These are phyloP conservation scores for Melieria crassipennis DNA, from an alignment of 2,888 invertebrate genomes.

Conservation along the genomic window DNA sequence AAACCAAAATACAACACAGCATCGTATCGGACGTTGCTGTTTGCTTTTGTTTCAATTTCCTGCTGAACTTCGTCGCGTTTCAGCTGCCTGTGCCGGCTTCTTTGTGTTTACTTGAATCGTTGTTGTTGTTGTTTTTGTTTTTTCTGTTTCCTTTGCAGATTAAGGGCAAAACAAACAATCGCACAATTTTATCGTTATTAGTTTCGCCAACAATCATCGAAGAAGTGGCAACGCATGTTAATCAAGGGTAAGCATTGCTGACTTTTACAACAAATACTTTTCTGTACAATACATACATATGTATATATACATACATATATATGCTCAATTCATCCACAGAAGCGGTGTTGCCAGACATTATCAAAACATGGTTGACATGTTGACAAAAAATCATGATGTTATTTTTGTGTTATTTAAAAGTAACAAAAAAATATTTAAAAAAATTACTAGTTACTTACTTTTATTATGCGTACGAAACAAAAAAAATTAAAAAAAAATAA, in stretches of 20 bases:
- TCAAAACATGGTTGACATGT: too few species aligned
- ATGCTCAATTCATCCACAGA: too few species aligned
- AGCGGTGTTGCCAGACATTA: too few species aligned
- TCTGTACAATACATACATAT: too few species aligned
- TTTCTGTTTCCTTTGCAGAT: slow-evolving; percentile 53
- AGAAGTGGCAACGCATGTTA: slow-evolving; percentile 69
- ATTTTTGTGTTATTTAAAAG: too few species aligned
- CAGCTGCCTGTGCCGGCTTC: slow-evolving; percentile 5
- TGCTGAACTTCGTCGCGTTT: slow-evolving; percentile 20
- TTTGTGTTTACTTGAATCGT: slow-evolving; percentile 5
- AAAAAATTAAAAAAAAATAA: too few species aligned
- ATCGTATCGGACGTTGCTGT: not conserved
- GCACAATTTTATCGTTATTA: slow-evolving; percentile 89
- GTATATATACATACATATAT: too few species aligned
- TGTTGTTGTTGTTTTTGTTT: slow-evolving; percentile 20
- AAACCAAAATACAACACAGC: not conserved
- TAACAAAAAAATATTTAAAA: too few species aligned
- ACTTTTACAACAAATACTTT: not conserved
- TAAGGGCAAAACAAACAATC: slow-evolving; percentile 84
- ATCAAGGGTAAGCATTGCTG: slow-evolving; percentile 62
- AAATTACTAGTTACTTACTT: too few species aligned
- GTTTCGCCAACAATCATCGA: slow-evolving; percentile 77
- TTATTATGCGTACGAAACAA: too few species aligned
- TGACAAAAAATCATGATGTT: too few species aligned
- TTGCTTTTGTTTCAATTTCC: slow-evolving; percentile 40